Percentiles rank a stretch among this genome's conserved stretches.
phyloP scores from a whole-genome alignment of 2,797 vertebrate species.

The Carcharodon carcharias region DNA sequence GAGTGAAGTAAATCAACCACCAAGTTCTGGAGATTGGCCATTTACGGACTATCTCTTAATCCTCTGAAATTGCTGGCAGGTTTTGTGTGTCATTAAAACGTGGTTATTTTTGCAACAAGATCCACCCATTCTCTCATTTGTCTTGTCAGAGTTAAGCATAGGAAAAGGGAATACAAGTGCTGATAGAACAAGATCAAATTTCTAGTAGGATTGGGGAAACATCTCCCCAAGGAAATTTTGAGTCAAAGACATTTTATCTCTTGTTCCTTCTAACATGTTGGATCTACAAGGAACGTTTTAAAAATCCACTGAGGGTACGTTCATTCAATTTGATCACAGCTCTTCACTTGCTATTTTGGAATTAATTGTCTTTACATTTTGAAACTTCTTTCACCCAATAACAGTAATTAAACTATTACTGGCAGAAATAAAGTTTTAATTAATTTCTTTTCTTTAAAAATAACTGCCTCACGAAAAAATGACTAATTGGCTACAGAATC shows the following conservation, averaged over 20 bases:
- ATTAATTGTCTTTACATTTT: constrained; percentile 8
- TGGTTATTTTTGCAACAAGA: neutral
- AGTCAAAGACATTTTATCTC: neutral
- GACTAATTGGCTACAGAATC: neutral
- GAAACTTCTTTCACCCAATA: neutral
- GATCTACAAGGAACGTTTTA: neutral
- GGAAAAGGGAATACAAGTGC: neutral
- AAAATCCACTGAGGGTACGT: neutral
- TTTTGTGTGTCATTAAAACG: neutral
- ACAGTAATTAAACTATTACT: neutral
- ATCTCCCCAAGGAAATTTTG: constrained; percentile 20
- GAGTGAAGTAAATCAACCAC: neutral
- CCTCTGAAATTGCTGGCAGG: neutral
- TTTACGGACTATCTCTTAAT: neutral
- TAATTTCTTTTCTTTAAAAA: neutral
- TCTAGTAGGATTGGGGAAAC: neutral
- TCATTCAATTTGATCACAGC: neutral
- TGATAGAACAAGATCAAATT: neutral
- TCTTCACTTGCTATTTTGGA: neutral
- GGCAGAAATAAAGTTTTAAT: neutral
- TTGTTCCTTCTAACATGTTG: neutral
- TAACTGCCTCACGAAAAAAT: neutral
- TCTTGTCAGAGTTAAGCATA: neutral
- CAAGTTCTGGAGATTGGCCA: neutral
- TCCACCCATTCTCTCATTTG: neutral